Base-by-base conservation (phyloP, 2,888 invertebrate genomes). In the Diaphora mendica region DNA sequence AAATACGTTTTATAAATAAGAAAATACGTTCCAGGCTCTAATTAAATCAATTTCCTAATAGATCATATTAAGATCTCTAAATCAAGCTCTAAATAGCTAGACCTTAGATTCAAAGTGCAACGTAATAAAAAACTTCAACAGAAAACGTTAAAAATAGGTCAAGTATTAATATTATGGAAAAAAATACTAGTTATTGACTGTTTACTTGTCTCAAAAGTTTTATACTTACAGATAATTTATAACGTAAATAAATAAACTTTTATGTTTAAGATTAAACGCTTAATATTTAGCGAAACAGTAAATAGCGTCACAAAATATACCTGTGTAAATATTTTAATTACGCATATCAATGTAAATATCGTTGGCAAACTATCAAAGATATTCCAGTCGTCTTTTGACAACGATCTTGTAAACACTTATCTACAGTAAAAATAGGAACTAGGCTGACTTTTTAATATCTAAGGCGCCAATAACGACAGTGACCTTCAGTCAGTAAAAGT, bases 241-340 rank as follows among this genome's bases (percentile, higher is more conserved):
- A 84, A 67, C 68, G 69, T 79, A 79, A 84, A 85, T 79, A 82
- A 83, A 85, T 79, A 81, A 74, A 79, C 72, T 80, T 79, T 76
- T 69, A 83, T 76, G 74, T 48, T 20, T 13, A 48, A 67, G 67
- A 67, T 67, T 67, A 67, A 20, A 73, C 35, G 73, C 39, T 70
- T 74, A 48, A 62, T 65, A 68, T 74, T 67, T 69, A 75, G 68
- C 71, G 64, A 55, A 69, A 71, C 71, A 64, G 55, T 68, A 77
- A 75, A 71, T 72, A 71, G 71, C 65, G 71, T 62, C 39, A 64
- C 39, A 64, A 64, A 30, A n/a, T 51, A 35, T 48, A 65, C 35
- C 35, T 55, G 7, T 9, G n/a, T 26, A 55, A 35, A 55, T 35
- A 42, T 35, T 65, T 65, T 64, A 66, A 65, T 64, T 35, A 71